phyloP scores from a whole-genome alignment of 2,888 invertebrate species.

The Eupithecia subfuscata region DNA sequence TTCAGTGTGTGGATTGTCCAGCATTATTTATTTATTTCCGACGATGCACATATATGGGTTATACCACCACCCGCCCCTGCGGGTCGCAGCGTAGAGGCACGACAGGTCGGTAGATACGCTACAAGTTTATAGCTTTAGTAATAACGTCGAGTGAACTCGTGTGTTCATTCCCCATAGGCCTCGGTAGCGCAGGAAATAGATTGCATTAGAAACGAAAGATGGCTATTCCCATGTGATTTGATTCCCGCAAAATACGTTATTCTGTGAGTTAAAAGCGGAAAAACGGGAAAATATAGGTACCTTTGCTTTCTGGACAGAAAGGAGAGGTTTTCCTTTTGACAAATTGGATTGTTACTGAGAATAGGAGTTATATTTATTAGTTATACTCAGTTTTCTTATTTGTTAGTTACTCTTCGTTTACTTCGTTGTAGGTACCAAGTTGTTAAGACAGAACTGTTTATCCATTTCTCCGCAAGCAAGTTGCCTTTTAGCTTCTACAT shows the following conservation, averaged over 20 bases:
- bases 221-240: neutral
- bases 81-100: too few relatives aligned
- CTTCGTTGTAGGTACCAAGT: too few relatives aligned
- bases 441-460: too few relatives aligned
- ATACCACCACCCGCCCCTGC: too few relatives aligned
- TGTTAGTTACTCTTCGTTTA: too few relatives aligned
- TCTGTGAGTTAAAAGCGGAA: neutral
- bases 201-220: conserved; percentile 13
- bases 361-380: neutral
- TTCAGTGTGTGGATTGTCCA: too few relatives aligned
- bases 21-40: too few relatives aligned
- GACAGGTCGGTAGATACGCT: neutral
- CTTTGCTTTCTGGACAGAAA: neutral
- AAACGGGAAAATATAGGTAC: conserved; percentile 4
- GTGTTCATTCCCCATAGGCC: neutral
- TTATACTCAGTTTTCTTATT: too few relatives aligned
- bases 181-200: conserved; percentile 6
- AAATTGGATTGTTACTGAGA: neutral
- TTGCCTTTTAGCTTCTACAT: too few relatives aligned
- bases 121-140: neutral
- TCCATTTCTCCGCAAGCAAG: too few relatives aligned
- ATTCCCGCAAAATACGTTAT: conserved; percentile 10
- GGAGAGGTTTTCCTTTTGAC: neutral
- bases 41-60: too few relatives aligned
- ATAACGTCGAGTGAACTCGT: neutral